A percentile compares a stretch with the other conserved stretches of the same genome.
Evolutionary conservation across 2,113 vertebrate species (phyloP).

Genomic region (Lampris incognitus): DNA sequence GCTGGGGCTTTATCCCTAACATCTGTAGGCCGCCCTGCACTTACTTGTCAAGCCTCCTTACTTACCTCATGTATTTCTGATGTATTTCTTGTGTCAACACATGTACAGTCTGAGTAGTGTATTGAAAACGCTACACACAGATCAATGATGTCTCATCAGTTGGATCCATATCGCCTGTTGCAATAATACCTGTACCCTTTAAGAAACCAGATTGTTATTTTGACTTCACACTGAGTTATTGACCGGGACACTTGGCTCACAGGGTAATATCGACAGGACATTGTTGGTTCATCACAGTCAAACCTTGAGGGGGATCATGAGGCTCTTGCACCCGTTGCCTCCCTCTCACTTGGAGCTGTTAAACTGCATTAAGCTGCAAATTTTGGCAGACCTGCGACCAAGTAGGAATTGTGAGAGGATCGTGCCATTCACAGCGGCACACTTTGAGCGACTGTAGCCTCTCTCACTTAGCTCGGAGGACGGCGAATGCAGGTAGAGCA

Average conservation of each 20-base stretch:
- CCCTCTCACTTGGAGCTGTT: conserved; percentile 17
- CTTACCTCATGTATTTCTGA: no score
- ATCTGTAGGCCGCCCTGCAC: no score
- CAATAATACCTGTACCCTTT: background rate
- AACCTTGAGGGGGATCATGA: background rate
- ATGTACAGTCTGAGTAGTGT: background rate
- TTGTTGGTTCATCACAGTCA: conserved; percentile 26
- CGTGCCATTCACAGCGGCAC: conserved; percentile 24
- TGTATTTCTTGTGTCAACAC: background rate
- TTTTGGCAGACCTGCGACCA: conserved; percentile 3
- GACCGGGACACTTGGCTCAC: conserved; percentile 38
- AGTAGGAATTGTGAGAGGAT: conserved; percentile 1
- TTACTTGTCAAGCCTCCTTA: no score
- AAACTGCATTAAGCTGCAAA: conserved; percentile 5
- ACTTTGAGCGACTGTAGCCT: conserved; percentile 29
- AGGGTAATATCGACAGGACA: conserved; percentile 28
- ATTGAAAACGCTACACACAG: background rate
- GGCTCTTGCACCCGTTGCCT: background rate
- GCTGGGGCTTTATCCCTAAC: no score
- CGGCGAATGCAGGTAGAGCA: conserved; percentile 61
- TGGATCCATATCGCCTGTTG: background rate
- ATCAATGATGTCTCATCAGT: conserved; percentile 1
- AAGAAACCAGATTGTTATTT: conserved; percentile 43
- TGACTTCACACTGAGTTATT: conserved; percentile 36
- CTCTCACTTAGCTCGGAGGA: conserved; percentile 53